Percentiles rank a stretch among this genome's conserved stretches.
These are phyloP conservation scores for Cataglyphis albicans DNA, from an alignment of 2,888 invertebrate species.

Conservation along the genomic window DNA sequence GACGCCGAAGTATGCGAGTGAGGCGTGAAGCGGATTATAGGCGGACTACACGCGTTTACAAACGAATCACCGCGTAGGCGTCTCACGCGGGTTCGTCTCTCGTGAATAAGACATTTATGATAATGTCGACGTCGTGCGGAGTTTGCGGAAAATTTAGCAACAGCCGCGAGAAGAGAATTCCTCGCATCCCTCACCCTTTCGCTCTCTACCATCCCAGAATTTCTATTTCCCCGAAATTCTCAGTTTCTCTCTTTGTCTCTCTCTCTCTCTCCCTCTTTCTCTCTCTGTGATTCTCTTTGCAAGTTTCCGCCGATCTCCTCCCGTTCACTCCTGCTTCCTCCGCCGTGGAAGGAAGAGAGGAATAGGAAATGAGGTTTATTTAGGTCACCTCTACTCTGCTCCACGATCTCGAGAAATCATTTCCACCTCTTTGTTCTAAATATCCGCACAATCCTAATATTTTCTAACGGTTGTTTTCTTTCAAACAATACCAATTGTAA, in stretches of 20 bases:
- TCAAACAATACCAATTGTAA: neutral
- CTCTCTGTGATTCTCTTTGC: conserved; percentile 19
- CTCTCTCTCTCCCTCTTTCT: neutral
- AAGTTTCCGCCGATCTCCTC: conserved; percentile 1
- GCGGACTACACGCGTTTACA: conserved; percentile 48
- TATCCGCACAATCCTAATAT: neutral
- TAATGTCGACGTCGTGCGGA: conserved; percentile 60
- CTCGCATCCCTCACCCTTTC: conserved; percentile 2
- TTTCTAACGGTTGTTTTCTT: neutral
- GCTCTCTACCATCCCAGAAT: conserved; percentile 3
- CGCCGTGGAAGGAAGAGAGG: neutral
- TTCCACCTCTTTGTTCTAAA: neutral
- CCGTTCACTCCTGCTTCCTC: neutral
- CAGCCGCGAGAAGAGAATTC: conserved; percentile 48
- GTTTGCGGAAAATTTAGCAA: conserved; percentile 70
- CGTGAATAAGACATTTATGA: conserved; percentile 73
- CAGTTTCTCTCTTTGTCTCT: neutral
- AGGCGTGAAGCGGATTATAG: conserved; percentile 50
- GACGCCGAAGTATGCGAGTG: conserved; percentile 29
- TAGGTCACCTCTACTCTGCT: conserved; percentile 31
- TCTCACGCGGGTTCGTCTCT: conserved; percentile 54
- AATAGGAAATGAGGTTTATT: conserved; percentile 48
- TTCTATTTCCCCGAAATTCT: conserved; percentile 38
- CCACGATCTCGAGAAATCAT: neutral
- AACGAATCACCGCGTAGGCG: conserved; percentile 52